Evolutionary conservation across 2,113 vertebrate genomes (phyloP), one percentile per base, ranked within the genome.

Genomic region (Coryphaenoides rupestris): DNA sequence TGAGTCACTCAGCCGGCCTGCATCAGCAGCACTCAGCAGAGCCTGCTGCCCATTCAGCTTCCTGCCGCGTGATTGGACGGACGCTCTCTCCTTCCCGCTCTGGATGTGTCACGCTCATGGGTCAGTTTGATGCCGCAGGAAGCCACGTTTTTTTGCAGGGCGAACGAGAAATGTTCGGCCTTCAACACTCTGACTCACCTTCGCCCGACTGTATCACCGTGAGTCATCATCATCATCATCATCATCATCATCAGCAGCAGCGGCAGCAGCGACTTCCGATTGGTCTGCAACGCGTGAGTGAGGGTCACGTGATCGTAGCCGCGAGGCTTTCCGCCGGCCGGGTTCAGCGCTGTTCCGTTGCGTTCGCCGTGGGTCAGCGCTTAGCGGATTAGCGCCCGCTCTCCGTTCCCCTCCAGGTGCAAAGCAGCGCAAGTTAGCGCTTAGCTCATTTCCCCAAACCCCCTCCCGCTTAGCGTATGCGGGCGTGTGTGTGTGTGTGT

Each of bases 281-380:
- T 1, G 28, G 40, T 68, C 56, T 23, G 62, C 14, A 16, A 1
- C 33, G 33, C 5, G 33, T 9, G 33, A 40, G 33, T 10, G 58
- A 21, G 3, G 59, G 56, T 69, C 21, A 45, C 19, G 1, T 62
- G n/a, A 71, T 54, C 33, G 49, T 52, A 45, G 24, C 2, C 16
- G 19, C 16, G 21, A 3, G 19, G 16, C 21, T 21, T n/a, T n/a
- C 60, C 60, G 58, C 26, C 53, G 52, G 58, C 67, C 66, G 24
- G 24, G n/a, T n/a, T 26, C 57, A 65, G 50, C 65, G 10, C 59
- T 45, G 26, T 65, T 53, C 59, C 0, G 3, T 23, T 33, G 58
- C 4, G 55, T 55, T 57, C 60, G n/a, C 58, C 13, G 63, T 60
- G 53, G 79, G 79, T 80, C 76, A 69, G 69, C 17, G 5, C 21